A percentile compares a stretch with the other conserved stretches of the same genome.
Conservation (phyloP, 2,797 vertebrate genomes). For the Podargus strigoides region DNA sequence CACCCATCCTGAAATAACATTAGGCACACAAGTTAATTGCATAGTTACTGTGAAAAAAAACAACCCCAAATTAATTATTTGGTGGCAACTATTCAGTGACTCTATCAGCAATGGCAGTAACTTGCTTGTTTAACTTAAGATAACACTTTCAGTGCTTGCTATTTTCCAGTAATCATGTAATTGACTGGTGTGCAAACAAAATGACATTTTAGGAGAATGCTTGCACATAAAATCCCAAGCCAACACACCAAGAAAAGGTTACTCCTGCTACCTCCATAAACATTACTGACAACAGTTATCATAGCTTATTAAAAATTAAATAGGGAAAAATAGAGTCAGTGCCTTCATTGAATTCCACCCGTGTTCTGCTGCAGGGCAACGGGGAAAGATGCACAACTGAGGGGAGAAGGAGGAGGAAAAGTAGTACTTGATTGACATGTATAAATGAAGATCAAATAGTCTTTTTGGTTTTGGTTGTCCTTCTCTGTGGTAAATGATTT, state of each 20-base stretch:
- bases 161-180: not conserved
- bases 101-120: not conserved
- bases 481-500: not conserved
- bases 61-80: not conserved
- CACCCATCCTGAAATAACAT: slow-evolving; percentile 14
- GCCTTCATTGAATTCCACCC: not conserved
- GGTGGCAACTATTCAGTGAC: not conserved
- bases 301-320: not conserved
- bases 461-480: not conserved
- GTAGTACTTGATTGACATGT: not conserved
- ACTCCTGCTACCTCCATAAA: not conserved
- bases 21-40: slow-evolving; percentile 30
- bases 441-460: not conserved
- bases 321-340: not conserved
- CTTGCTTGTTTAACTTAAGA: not conserved
- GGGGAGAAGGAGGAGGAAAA: not conserved
- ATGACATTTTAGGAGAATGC: not conserved
- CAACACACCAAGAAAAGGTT: not conserved
- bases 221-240: not conserved
- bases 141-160: not conserved
- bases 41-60: not conserved
- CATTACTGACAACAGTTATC: not conserved
- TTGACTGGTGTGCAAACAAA: not conserved
- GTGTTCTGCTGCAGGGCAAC: not conserved
- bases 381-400: not conserved